Evolutionary conservation across 2,797 vertebrate species (phyloP).

Genomic region (Sebastes nivosus): DNA sequence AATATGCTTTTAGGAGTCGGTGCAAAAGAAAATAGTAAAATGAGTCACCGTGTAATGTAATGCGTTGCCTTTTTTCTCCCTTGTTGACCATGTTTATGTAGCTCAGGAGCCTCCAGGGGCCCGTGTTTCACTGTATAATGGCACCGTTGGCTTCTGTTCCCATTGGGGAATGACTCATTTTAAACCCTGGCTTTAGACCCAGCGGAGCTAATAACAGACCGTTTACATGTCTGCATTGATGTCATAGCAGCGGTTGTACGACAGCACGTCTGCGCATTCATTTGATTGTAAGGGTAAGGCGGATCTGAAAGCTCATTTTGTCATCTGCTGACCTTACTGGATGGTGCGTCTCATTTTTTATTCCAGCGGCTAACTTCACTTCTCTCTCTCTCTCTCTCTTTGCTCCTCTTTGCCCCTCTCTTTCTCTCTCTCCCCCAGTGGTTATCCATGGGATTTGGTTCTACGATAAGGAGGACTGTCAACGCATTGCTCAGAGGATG

Average conservation of each 20-base stretch:
- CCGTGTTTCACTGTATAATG: conserved; percentile 47
- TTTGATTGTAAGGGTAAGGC: conserved; percentile 36
- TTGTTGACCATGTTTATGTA: conserved; percentile 45
- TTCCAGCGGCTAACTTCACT: conserved; percentile 1
- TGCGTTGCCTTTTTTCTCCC: conserved; percentile 14
- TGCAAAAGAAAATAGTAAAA: neutral
- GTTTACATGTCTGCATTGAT: conserved; percentile 35
- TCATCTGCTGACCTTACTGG: conserved; percentile 46
- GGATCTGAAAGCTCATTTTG: conserved; percentile 32
- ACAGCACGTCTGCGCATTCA: conserved; percentile 27
- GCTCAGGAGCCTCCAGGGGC: conserved; percentile 52
- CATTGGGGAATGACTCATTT: conserved; percentile 56
- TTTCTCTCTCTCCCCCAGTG: conserved; percentile 77
- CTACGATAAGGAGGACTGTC: conserved; percentile 96
- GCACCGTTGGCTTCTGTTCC: conserved; percentile 44
- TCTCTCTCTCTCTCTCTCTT: neutral
- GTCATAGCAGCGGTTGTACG: conserved; percentile 12
- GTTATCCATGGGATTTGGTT: conserved; percentile 99
- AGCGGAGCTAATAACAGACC: conserved; percentile 49
- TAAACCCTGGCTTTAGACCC: conserved; percentile 29
- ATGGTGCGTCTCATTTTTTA: conserved; percentile 5
- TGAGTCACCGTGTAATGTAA: conserved; percentile 16
- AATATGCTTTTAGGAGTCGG: neutral
- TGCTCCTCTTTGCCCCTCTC: neutral
- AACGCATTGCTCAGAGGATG: conserved; percentile 94